phyloP scores from a whole-genome alignment of 2,888 invertebrate genomes.

The Eugnorisma glareosa region DNA sequence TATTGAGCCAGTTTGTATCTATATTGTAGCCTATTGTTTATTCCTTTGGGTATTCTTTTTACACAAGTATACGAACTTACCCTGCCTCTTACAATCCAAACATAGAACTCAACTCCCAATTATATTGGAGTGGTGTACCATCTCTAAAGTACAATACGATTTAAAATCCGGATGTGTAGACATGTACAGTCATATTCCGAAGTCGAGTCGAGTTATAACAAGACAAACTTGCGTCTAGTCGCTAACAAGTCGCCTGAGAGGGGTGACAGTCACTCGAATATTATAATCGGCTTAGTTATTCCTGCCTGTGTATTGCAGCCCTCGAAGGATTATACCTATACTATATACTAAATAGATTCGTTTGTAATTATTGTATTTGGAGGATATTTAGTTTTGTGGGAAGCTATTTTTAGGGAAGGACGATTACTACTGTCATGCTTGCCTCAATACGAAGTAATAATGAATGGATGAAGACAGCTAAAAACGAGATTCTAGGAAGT shows the following conservation, averaged over 20 bases:
- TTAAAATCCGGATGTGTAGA: slow-evolving; percentile 69
- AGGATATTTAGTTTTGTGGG: not conserved
- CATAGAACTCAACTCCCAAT: slow-evolving; percentile 56
- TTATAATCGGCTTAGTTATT: slow-evolving; percentile 83
- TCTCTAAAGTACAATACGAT: slow-evolving; percentile 62
- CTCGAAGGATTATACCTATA: slow-evolving; percentile 66
- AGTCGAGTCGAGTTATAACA: slow-evolving; percentile 77
- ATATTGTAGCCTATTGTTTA: not conserved
- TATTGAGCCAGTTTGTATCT: too few species aligned
- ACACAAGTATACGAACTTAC: not conserved
- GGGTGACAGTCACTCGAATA: slow-evolving; percentile 74
- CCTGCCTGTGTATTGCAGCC: slow-evolving; percentile 69
- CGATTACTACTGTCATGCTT: not conserved
- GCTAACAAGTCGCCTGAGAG: slow-evolving; percentile 79
- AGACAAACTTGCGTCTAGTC: slow-evolving; percentile 81
- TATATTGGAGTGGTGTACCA: slow-evolving; percentile 57
- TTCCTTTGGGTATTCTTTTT: not conserved
- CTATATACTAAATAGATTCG: slow-evolving; percentile 33
- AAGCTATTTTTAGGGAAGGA: not conserved
- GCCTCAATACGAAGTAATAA: not conserved
- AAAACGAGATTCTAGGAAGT: not conserved
- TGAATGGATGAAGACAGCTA: not conserved
- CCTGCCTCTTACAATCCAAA: slow-evolving; percentile 11
- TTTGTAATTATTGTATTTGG: slow-evolving; percentile 23
- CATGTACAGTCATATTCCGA: slow-evolving; percentile 69